Evolutionary conservation across 2,797 vertebrate genomes (phyloP), one percentile per base, ranked within the genome.

Genomic region (Hippocampus kuda): DNA sequence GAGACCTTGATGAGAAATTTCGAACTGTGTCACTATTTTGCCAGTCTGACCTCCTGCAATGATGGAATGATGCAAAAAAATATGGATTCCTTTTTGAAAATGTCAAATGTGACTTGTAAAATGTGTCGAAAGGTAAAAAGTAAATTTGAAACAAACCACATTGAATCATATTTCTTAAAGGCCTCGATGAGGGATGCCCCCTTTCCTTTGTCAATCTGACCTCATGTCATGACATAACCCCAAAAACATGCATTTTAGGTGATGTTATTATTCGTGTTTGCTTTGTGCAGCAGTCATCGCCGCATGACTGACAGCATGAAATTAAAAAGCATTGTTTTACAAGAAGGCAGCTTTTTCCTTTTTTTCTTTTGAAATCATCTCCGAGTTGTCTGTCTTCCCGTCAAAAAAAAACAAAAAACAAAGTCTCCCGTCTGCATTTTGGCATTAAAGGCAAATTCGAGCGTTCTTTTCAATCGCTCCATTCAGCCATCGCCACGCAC

Each of bases 401-500:
- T 44, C 54, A 57, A 57, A 27, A 57, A 26, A 34, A 34, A 34
- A 34, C 4, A 34, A 5, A 34, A 34, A 34, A 30, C 11, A 4
- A 46, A 46, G 44, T 15, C 53, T 54, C 22, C 53, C 22, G n/a
- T 54, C 53, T 54, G n/a, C n/a, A 54, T n/a, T 62, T 62, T 11
- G 60, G 9, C 22, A 22, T 12, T n/a, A 62, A 62, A 41, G 34
- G 18, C 22, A 64, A 44, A 64, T 13, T 5, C 2, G 2, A 46
- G n/a, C 3, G 24, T 16, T 64, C 24, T 64, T 79, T 79, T 82
- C 80, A 75, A 61, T 79, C 80, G 77, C 79, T 84, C 85, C 84
- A 84, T 87, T 89, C 84, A 86, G 83, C 82, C 82, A 71, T 79
- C 64, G 66, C 79, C 80, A 76, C 85, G 75, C 73, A 79, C 75